Base-by-base conservation (phyloP, 1,140 invertebrate species). In the Phymastichus coffea region DNA sequence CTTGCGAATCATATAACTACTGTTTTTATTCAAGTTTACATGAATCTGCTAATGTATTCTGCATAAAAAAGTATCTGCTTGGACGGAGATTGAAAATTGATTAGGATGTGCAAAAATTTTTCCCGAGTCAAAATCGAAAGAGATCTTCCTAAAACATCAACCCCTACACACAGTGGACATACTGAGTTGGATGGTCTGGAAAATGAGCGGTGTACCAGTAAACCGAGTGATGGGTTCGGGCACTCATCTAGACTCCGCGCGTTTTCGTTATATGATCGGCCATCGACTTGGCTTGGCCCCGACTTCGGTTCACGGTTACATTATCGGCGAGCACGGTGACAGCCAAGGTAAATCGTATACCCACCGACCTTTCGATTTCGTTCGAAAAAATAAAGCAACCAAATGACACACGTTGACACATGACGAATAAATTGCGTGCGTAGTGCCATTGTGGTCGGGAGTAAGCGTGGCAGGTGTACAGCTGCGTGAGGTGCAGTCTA, bases 291-390 rank as follows among this genome's bases (percentile, higher is more conserved):
- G 81, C 40, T 78, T 88, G 33, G 78, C 83, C 4, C 73, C 85
- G 7, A 73, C 68, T 19, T 84, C 80, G 40, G 79, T 84, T 40
- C 79, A 86, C 47, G 86, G 78, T 4, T 84, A 79, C 67, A 80
- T 88, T 38, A 81, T 88, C 63, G 85, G 87, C 20, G 87, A 88
- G 69, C 85, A 87, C 61, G 87, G 87, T 3, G 81, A 86, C 51
- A 81, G 77, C 38, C 84, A 83, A 76, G 84, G 85, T 85, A 70
- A 68, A 48, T 2, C 22, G 70, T 54, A 20, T 52, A 25, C 15
- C 3, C 28, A 43, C 20, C n/a, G n/a, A n/a, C n/a, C n/a, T n/a
- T n/a, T n/a, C n/a, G n/a, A n/a, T n/a, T n/a, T n/a, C n/a, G n/a
- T n/a, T n/a, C n/a, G n/a, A n/a, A n/a, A n/a, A n/a, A n/a, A n/a